Conservation (phyloP, 2,113 vertebrate species). For the Ptilonorhynchus violaceus region DNA sequence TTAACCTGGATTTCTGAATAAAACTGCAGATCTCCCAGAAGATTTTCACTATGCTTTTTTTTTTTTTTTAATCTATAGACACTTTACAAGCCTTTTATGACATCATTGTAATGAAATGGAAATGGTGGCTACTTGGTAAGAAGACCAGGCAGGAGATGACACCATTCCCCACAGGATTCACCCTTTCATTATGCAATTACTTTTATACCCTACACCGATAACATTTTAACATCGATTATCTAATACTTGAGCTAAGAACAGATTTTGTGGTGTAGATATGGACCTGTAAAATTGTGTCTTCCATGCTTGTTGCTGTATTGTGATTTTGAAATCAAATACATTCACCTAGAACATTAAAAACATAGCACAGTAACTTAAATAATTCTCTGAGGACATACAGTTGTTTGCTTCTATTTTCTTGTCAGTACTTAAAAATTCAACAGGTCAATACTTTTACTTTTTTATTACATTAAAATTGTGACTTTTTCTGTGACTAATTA, state of each 20-base stretch:
- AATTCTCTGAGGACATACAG: background rate
- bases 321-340: background rate
- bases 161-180: background rate
- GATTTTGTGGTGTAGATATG: background rate
- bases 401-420: background rate
- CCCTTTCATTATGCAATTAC: background rate
- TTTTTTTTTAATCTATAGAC: background rate
- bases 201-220: background rate
- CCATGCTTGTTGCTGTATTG: background rate
- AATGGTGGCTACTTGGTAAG: background rate
- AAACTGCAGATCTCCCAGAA: background rate
- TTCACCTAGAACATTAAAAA: background rate
- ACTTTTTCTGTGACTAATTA: background rate
- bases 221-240: background rate
- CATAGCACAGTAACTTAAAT: background rate
- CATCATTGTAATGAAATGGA: background rate
- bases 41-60: background rate
- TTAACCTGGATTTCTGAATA: background rate
- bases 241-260: background rate
- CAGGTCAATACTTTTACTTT: background rate
- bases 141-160: background rate
- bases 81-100: background rate
- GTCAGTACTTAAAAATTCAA: background rate
- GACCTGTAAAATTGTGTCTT: background rate
- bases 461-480: background rate